These are phyloP conservation scores for Lasioglossum lativentre DNA, from an alignment of 2,888 invertebrate species.

Conservation along the genomic window DNA sequence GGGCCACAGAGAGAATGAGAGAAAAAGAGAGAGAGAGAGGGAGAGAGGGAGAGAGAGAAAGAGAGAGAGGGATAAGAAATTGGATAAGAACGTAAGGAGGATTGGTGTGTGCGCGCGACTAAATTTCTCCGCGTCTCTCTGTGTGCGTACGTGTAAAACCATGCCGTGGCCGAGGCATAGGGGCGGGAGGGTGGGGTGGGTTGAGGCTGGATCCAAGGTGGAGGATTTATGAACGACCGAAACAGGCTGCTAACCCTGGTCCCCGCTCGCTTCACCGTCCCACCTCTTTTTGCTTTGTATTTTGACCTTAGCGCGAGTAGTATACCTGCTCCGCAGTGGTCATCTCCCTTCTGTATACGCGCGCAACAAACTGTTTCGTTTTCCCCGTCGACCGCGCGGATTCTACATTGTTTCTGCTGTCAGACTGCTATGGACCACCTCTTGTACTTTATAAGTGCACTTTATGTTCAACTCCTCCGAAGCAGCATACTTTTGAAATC, in stretches of 20 bases:
- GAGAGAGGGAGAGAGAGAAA: constrained; percentile 34
- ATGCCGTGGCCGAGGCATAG: constrained; percentile 2
- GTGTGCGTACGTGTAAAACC: constrained; percentile 45
- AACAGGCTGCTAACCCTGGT: constrained; percentile 76
- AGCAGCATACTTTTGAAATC: neutral
- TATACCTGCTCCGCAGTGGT: constrained; percentile 63
- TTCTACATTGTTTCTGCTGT: constrained; percentile 33
- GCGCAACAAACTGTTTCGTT: constrained; percentile 68
- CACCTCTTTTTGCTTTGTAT: constrained; percentile 74
- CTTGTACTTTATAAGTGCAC: neutral
- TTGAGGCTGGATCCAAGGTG: constrained; percentile 66
- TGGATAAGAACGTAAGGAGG: constrained; percentile 70
- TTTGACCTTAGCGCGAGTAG: constrained; percentile 75
- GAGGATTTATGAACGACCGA: constrained; percentile 81
- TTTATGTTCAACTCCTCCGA: neutral
- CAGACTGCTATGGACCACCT: neutral
- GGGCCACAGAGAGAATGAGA: constrained; percentile 23
- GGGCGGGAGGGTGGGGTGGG: constrained; percentile 2
- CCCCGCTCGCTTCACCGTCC: constrained; percentile 65
- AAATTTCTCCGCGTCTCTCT: constrained; percentile 41
- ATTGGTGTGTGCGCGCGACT: constrained; percentile 68
- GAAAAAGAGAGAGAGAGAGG: constrained; percentile 32
- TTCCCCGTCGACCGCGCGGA: constrained; percentile 42
- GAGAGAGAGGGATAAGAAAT: constrained; percentile 64
- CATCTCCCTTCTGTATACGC: constrained; percentile 45